Percentiles rank a stretch among this genome's conserved stretches.
Conservation (phyloP, 1,140 invertebrate species). For the Thrips palmi region DNA sequence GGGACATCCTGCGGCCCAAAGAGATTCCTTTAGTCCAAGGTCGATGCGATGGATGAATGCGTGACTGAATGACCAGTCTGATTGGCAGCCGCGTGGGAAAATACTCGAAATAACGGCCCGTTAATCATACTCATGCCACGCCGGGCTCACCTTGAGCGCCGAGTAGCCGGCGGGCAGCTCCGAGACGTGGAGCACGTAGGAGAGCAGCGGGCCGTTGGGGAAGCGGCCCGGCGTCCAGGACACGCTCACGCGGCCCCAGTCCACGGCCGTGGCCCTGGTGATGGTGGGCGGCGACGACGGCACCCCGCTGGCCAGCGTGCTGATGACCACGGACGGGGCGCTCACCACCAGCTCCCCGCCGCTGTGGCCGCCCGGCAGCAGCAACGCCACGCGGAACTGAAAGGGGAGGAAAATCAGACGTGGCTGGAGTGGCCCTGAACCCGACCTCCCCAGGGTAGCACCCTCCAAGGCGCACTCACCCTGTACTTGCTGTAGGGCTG, state of each 20-base stretch:
- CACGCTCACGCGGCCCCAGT: conserved; percentile 64
- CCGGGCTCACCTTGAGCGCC: conserved; percentile 41
- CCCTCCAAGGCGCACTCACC: conserved; percentile 32
- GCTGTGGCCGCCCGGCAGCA: conserved; percentile 37
- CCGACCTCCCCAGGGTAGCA: no score
- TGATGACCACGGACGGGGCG: conserved; percentile 58
- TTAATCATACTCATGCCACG: no score
- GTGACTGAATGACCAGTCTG: not conserved
- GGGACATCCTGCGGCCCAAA: conserved; percentile 50
- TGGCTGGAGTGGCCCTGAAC: no score
- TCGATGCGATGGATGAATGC: no score
- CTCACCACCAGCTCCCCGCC: conserved; percentile 56
- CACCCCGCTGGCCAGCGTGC: conserved; percentile 49
- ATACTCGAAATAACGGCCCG: conserved; percentile 1
- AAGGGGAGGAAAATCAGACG: conserved; percentile 18
- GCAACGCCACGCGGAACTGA: conserved; percentile 65
- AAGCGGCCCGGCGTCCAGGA: conserved; percentile 74
- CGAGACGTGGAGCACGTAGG: conserved; percentile 54
- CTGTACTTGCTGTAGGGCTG: conserved; percentile 77
- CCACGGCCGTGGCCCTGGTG: conserved; percentile 56
- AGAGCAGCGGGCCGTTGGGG: conserved; percentile 69
- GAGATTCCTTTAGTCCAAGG: not conserved
- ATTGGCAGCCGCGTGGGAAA: conserved; percentile 14
- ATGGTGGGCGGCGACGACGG: conserved; percentile 53
- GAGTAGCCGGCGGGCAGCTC: conserved; percentile 35